A percentile compares a stretch with the other conserved stretches of the same genome.
Conservation (phyloP, 2,888 invertebrate genomes). For the Macropis europaea region DNA sequence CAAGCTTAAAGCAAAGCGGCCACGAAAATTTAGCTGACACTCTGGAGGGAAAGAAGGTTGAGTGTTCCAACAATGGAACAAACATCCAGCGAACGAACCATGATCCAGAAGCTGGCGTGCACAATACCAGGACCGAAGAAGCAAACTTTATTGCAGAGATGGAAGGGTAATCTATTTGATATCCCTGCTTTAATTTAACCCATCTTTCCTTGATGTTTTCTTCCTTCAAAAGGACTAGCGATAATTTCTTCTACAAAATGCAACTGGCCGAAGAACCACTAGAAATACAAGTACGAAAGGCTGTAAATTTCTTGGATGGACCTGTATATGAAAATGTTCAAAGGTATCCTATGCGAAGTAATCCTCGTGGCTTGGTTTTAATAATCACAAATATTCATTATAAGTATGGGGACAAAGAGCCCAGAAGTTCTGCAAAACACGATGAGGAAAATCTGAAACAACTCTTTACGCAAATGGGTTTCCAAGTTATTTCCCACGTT, state of each 20-base stretch:
- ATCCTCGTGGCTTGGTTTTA: constrained; percentile 75
- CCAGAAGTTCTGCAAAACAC: constrained; percentile 63
- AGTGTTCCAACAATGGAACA: not conserved
- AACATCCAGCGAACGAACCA: not conserved
- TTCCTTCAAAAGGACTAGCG: constrained; percentile 13
- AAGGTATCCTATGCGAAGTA: constrained; percentile 74
- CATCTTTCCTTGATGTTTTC: not conserved
- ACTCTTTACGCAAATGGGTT: constrained; percentile 76
- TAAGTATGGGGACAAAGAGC: not conserved
- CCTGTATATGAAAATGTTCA: constrained; percentile 52
- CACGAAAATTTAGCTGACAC: constrained; percentile 65
- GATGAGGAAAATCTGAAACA: constrained; percentile 70
- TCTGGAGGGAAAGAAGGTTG: constrained; percentile 48
- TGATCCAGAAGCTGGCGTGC: not conserved
- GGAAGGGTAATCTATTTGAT: constrained; percentile 4
- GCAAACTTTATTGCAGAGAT: not conserved
- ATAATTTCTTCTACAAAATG: constrained; percentile 58
- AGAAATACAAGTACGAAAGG: constrained; percentile 67
- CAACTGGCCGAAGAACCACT: constrained; percentile 57
- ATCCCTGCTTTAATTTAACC: not conserved
- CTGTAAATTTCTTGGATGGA: constrained; percentile 67
- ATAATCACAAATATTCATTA: constrained; percentile 73
- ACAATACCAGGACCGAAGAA: not conserved
- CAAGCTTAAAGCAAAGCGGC: constrained; percentile 65
- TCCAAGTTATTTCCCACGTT: constrained; percentile 57